A percentile compares a stretch with the other conserved stretches of the same genome.
Evolutionary conservation across 2,113 vertebrate species (phyloP).

Genomic region (Oreocharis arfaki): DNA sequence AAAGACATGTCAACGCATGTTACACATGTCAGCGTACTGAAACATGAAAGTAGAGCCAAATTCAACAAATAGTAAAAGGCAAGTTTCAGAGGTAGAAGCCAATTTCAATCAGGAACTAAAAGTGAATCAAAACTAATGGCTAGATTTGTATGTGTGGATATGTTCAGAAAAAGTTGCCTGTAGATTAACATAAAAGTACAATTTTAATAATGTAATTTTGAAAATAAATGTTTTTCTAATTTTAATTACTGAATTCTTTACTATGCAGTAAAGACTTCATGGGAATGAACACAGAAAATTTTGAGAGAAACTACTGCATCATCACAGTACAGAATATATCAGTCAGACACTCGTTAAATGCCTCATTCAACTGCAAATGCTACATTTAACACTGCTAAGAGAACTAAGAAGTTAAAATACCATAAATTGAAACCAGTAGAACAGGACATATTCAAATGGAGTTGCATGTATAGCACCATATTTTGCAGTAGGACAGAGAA

Average conservation of each 20-base stretch:
- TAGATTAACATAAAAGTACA: background rate
- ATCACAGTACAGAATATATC: constrained; percentile 10
- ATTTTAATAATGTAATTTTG: background rate
- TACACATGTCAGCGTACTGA: background rate
- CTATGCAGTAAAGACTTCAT: background rate
- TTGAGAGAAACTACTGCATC: constrained; percentile 28
- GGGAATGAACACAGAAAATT: constrained; percentile 27
- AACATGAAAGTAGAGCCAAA: background rate
- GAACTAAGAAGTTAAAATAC: constrained; percentile 20
- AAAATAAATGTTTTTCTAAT: constrained; percentile 22
- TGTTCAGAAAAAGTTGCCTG: background rate
- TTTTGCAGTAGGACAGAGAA: background rate
- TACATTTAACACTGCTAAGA: background rate
- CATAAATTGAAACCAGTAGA: background rate
- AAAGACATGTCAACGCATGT: background rate
- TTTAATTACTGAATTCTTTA: constrained; percentile 45
- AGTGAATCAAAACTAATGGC: background rate
- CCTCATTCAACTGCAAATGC: constrained; percentile 40
- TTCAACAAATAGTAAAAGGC: background rate
- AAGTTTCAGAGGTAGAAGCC: background rate
- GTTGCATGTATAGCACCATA: background rate
- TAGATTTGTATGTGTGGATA: background rate
- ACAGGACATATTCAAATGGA: background rate
- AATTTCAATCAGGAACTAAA: background rate
- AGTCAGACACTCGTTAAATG: constrained; percentile 5